These are phyloP conservation scores for Schlechtendalia chinensis DNA, from an alignment of 1,140 invertebrate species.

Conservation along the genomic window DNA sequence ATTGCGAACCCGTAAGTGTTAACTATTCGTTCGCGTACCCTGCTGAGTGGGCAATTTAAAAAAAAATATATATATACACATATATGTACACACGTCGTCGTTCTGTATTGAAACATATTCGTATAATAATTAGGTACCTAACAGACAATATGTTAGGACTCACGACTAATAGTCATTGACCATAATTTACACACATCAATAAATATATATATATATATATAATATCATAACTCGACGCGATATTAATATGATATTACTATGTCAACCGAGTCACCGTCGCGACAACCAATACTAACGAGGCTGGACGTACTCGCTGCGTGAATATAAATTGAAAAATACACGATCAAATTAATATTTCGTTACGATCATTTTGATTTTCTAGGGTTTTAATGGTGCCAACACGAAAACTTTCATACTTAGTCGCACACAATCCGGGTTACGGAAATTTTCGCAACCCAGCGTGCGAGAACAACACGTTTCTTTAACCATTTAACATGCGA, in stretches of 20 bases:
- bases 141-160: not conserved
- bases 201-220: not conserved
- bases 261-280: not conserved
- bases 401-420: not conserved
- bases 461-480: not conserved
- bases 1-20: not conserved
- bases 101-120: not conserved
- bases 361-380: not conserved
- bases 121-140: not conserved
- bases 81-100: not conserved
- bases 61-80: too few relatives aligned
- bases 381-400: not conserved
- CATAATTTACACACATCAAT: too few relatives aligned
- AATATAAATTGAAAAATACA: conserved; percentile 8
- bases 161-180: not conserved
- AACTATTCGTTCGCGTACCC: not conserved
- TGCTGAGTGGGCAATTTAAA: not conserved
- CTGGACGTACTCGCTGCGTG: not conserved
- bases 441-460: not conserved
- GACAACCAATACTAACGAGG: conserved; percentile 33
- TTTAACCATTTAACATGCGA: too few relatives aligned
- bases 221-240: not conserved
- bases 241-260: conserved; percentile 8
- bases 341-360: not conserved
- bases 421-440: not conserved